Percentiles rank a stretch among this genome's conserved stretches.
These are phyloP conservation scores for Sternarchorhynchus goeldii DNA, from an alignment of 2,797 vertebrate genomes.

Conservation along the genomic window DNA sequence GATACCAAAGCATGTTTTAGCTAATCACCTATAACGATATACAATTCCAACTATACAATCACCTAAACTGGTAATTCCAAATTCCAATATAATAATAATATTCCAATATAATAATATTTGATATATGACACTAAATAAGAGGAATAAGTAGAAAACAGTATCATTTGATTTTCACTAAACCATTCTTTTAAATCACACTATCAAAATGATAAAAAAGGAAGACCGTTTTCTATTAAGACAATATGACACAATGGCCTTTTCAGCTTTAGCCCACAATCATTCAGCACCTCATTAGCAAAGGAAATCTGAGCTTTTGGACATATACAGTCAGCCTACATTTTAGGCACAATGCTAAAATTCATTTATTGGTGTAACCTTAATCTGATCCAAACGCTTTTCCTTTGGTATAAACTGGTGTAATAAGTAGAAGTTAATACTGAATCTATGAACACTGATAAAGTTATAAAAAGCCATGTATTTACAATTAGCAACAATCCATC, in stretches of 20 bases:
- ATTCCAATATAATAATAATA: too few species aligned
- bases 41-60: too few species aligned
- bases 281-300: not conserved
- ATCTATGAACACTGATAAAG: not conserved
- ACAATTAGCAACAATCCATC: conserved; percentile 35
- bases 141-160: too few species aligned
- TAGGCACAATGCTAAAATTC: too few species aligned
- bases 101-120: too few species aligned
- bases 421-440: not conserved
- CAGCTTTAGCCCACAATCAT: not conserved
- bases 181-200: too few species aligned
- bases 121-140: too few species aligned
- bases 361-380: not conserved
- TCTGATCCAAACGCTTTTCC: not conserved
- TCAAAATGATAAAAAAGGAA: too few species aligned
- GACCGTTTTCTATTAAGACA: not conserved
- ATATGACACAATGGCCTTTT: not conserved
- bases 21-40: too few species aligned
- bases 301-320: not conserved
- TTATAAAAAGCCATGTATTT: conserved; percentile 12
- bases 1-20: too few species aligned
- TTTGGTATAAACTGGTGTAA: not conserved
- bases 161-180: too few species aligned
- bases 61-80: too few species aligned
- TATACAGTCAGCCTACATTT: not conserved